Evolutionary conservation across 2,888 invertebrate species (phyloP).

Genomic region (Drosophila prolongata): DNA sequence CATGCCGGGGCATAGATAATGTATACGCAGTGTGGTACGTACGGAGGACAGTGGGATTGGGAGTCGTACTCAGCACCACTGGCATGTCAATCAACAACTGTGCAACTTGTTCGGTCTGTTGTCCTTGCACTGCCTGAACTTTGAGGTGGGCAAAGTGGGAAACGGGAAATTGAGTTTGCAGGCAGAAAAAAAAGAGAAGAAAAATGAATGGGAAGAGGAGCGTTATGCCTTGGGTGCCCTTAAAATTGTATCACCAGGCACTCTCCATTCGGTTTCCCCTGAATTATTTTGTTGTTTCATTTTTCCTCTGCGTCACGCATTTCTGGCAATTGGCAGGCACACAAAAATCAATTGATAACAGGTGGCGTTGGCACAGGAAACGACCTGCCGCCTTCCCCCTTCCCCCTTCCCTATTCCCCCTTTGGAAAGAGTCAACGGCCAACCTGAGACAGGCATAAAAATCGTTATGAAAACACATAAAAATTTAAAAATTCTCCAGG

Average conservation of each 20-base stretch:
- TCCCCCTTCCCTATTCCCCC: not conserved
- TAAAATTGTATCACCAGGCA: constrained; percentile 38
- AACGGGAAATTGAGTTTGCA: constrained; percentile 22
- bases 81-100: constrained; percentile 51
- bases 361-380: constrained; percentile 70
- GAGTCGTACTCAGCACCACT: constrained; percentile 24
- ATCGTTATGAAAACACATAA: constrained; percentile 77
- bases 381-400: constrained; percentile 3
- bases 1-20: constrained; percentile 52
- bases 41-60: constrained; percentile 19
- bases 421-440: constrained; percentile 13
- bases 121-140: constrained; percentile 20
- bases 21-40: constrained; percentile 51
- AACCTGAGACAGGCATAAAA: constrained; percentile 59
- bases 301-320: constrained; percentile 34
- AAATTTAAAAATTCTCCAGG: constrained; percentile 67
- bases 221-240: not conserved
- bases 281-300: constrained; percentile 1
- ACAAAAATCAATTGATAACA: constrained; percentile 79
- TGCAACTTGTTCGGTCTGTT: constrained; percentile 41
- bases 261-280: not conserved
- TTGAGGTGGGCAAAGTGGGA: constrained; percentile 16
- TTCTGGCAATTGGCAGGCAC: constrained; percentile 51
- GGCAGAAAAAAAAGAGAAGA: not conserved
- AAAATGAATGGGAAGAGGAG: not conserved